These are phyloP conservation scores for Pagetopsis macropterus DNA, from an alignment of 2,797 vertebrate genomes.

Conservation along the genomic window DNA sequence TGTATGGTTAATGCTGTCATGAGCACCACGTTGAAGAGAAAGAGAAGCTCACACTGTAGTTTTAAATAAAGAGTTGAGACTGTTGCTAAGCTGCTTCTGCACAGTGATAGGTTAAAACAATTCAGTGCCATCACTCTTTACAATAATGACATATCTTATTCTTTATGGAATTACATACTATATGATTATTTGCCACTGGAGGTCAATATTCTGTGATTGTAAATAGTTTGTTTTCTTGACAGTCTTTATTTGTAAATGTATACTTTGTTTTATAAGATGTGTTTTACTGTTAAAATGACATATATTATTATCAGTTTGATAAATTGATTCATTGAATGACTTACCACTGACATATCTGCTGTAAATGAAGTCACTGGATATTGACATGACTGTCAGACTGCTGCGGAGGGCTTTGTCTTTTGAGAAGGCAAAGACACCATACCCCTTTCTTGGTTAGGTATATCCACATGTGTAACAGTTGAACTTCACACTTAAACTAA, in stretches of 20 bases:
- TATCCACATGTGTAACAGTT: neutral
- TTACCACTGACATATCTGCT: constrained; percentile 29
- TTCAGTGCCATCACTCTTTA: constrained; percentile 73
- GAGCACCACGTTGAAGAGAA: constrained; percentile 1
- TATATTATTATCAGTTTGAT: constrained; percentile 7
- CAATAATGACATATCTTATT: constrained; percentile 47
- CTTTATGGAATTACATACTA: constrained; percentile 39
- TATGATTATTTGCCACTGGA: constrained; percentile 62
- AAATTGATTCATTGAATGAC: constrained; percentile 11
- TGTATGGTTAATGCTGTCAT: constrained; percentile 7
- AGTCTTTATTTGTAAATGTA: constrained; percentile 57
- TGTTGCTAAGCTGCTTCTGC: neutral
- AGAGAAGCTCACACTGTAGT: constrained; percentile 5
- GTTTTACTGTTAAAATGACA: constrained; percentile 13
- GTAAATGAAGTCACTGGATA: constrained; percentile 10
- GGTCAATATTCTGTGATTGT: constrained; percentile 66
- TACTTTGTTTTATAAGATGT: constrained; percentile 53
- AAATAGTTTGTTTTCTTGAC: constrained; percentile 60
- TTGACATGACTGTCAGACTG: constrained; percentile 4
- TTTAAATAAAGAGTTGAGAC: constrained; percentile 16
- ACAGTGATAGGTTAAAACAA: constrained; percentile 39
- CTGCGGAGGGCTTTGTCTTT: constrained; percentile 3
- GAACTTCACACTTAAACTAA: neutral
- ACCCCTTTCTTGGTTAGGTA: neutral
- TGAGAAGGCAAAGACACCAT: neutral